phyloP scores from a whole-genome alignment of 2,113 vertebrate genomes.

The Oncorhynchus masou region DNA sequence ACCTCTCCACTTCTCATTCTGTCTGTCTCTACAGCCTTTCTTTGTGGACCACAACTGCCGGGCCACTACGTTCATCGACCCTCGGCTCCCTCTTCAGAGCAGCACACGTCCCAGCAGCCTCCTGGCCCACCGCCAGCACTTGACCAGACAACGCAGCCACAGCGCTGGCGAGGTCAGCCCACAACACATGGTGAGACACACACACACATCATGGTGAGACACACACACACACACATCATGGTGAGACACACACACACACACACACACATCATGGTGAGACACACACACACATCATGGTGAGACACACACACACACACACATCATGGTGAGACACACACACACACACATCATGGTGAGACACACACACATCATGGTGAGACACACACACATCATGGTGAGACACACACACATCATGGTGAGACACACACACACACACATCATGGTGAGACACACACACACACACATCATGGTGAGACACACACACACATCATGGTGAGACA shows the following conservation, averaged over 20 bases:
- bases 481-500: no score
- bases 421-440: no score
- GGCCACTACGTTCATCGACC: conserved; percentile 91
- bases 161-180: conserved; percentile 87
- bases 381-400: no score
- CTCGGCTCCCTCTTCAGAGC: conserved; percentile 88
- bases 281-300: background rate
- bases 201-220: background rate
- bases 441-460: no score
- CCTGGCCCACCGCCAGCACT: conserved; percentile 84
- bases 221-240: background rate
- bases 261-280: background rate
- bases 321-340: background rate
- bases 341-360: background rate
- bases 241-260: background rate
- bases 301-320: background rate
- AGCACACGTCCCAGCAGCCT: conserved; percentile 81
- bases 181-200: conserved; percentile 49
- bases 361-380: no score
- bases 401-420: no score
- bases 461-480: no score
- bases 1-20: background rate
- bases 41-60: conserved; percentile 92
- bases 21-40: conserved; percentile 75
- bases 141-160: conserved; percentile 89